Base-by-base conservation (phyloP, 2,797 vertebrate genomes). In the Galagoides demidoff region DNA sequence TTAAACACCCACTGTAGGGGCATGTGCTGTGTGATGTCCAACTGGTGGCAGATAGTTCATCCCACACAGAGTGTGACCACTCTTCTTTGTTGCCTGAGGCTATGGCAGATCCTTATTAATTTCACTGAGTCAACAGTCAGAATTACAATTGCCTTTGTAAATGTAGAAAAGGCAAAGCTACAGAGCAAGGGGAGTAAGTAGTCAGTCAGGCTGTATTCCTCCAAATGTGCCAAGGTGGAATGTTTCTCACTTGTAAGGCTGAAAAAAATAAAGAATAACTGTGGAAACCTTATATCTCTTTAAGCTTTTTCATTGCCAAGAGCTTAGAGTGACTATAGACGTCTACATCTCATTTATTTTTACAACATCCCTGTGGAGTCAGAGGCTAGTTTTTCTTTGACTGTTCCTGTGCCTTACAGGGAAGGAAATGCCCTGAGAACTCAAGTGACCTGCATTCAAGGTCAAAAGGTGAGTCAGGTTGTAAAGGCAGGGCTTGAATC, bases 321-420 rank as follows among this genome's bases (percentile, higher is more conserved):
- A 95, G 88, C 79, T 97, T 90, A 95, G 89, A 92, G 85, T 88
- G 90, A 78, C 68, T 89, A 5, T 61, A 89, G 94, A 83, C 77
- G 14, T 52, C 66, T 64, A 86, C 17, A 63, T 91, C 55, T 97
- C 70, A 91, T 93, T 97, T 96, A 96, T 96, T 98, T 97, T 96
- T 86, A 92, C 25, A 74, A 92, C 86, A 96, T 97, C 79, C 90
- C 96, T 55, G 34, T 82, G 68, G 92, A 95, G 66, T 89, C 39
- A 90, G 90, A 93, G 34, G 64, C 57, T 81, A 88, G 90, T 73
- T 95, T 96, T 95, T 68, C 84, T 93, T 93, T 95, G 83, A 87
- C 90, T 93, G 82, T 96, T 92, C 55, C 22, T 57, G 39, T 55
- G 66, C 45, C 57, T 96, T 25, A 76, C 64, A 89, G 45, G 31